These are phyloP conservation scores for Corella eumyota DNA, from an alignment of 23 tunicate species.

Conservation along the genomic window DNA sequence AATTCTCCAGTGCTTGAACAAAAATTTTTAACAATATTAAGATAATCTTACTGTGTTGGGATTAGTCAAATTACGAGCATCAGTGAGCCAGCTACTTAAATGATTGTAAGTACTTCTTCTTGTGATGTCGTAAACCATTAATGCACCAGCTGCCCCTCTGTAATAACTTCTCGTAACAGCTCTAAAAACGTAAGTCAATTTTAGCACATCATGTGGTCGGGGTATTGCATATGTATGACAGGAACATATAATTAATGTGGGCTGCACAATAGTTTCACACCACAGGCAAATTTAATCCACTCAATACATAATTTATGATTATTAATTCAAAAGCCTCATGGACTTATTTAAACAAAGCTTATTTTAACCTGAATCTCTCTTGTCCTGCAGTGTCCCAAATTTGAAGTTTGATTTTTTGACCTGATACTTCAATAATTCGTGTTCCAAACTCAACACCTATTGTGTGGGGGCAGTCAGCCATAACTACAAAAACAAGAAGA, in stretches of 20 bases:
- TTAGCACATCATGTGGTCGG: too few species aligned
- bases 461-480: slow-evolving; percentile 99
- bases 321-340: too few species aligned
- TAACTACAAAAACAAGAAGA: slow-evolving; percentile 67
- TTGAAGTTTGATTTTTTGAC: slow-evolving; percentile 94
- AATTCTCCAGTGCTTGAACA: too few species aligned
- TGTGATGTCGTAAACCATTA: slow-evolving; percentile 99
- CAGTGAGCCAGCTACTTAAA: slow-evolving; percentile 89
- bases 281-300: too few species aligned
- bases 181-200: slow-evolving; percentile 49
- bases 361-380: slow-evolving; percentile 91
- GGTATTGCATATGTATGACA: too few species aligned
- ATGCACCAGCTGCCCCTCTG: slow-evolving; percentile 98
- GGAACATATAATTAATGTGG: too few species aligned
- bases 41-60: slow-evolving; percentile 94
- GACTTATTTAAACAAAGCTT: too few species aligned
- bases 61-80: slow-evolving; percentile 90
- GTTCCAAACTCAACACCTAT: slow-evolving; percentile 99
- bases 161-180: slow-evolving; percentile 99
- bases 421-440: slow-evolving; percentile 95
- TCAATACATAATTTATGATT: too few species aligned
- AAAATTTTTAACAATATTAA: too few species aligned
- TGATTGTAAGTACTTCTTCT: slow-evolving; percentile 91
- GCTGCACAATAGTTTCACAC: too few species aligned
- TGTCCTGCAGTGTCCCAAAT: slow-evolving; percentile 99